These are phyloP conservation scores for Pantala flavescens DNA, from an alignment of 1,140 invertebrate species.

Conservation along the genomic window DNA sequence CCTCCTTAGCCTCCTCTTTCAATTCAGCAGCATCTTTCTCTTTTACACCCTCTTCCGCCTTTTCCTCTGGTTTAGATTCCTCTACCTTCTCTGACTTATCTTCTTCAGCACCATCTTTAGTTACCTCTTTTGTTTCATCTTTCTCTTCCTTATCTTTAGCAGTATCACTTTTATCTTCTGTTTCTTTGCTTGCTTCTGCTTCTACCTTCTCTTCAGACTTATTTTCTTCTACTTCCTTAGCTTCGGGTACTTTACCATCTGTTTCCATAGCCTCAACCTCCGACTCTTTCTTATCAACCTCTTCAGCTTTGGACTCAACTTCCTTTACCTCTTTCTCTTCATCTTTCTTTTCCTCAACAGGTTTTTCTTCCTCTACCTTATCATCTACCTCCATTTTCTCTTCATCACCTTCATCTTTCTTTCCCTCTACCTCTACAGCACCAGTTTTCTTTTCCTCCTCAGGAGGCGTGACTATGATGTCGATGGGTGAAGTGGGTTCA, in stretches of 20 bases:
- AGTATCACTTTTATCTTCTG: background rate
- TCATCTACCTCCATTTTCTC: conserved; percentile 4
- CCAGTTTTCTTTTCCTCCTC: background rate
- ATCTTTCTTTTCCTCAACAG: background rate
- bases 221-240: background rate
- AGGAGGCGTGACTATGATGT: background rate
- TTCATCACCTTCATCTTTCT: background rate
- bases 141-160: background rate
- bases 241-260: background rate
- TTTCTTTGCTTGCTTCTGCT: background rate
- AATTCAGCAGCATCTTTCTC: background rate
- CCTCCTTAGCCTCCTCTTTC: background rate
- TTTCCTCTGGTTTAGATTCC: background rate
- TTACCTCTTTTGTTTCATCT: background rate
- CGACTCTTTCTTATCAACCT: background rate
- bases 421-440: background rate
- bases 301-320: background rate
- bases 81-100: background rate
- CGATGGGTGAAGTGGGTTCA: background rate
- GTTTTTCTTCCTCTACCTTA: background rate
- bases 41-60: background rate
- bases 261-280: background rate
- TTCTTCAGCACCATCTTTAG: background rate
- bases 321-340: background rate
- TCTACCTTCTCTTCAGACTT: background rate